Percentiles rank a stretch among this genome's conserved stretches.
Evolutionary conservation across 2,888 invertebrate species (phyloP).

Genomic region (Phragmatobia fuliginosa): DNA sequence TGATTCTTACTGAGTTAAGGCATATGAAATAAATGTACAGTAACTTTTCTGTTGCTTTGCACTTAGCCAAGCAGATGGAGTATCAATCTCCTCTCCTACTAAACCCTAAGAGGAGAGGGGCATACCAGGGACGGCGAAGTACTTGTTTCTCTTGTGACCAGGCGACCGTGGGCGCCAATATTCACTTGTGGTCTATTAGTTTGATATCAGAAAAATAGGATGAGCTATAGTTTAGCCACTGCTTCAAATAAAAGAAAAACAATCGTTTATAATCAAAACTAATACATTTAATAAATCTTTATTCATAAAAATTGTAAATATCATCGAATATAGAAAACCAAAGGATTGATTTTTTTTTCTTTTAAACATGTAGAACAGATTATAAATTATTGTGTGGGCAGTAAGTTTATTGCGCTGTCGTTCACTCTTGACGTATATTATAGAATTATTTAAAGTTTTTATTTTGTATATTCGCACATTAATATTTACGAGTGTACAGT

Average conservation of each 20-base stretch:
- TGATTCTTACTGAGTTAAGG: no score
- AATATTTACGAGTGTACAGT: background rate
- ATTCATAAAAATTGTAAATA: slow-evolving; percentile 5
- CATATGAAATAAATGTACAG: no score
- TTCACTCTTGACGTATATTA: slow-evolving; percentile 2
- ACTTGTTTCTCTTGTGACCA: no score
- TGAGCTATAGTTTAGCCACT: background rate
- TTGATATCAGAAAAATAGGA: background rate
- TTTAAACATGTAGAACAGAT: slow-evolving; percentile 1
- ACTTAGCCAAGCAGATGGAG: no score
- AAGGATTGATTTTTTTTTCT: slow-evolving; percentile 1
- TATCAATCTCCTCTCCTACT: no score
- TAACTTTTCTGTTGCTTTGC: no score
- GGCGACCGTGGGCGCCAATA: no score
- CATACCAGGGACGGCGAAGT: no score
- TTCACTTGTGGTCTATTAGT: no score
- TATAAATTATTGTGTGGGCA: slow-evolving; percentile 8
- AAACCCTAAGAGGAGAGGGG: no score
- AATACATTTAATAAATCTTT: background rate
- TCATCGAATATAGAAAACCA: slow-evolving; percentile 7
- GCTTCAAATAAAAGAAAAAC: background rate
- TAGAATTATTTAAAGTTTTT: background rate
- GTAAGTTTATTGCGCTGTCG: slow-evolving; percentile 7
- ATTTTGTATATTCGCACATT: background rate
- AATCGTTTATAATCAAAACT: background rate